Evolutionary conservation across 2,797 vertebrate species (phyloP).

Genomic region (Pipistrellus pygmaeus): DNA sequence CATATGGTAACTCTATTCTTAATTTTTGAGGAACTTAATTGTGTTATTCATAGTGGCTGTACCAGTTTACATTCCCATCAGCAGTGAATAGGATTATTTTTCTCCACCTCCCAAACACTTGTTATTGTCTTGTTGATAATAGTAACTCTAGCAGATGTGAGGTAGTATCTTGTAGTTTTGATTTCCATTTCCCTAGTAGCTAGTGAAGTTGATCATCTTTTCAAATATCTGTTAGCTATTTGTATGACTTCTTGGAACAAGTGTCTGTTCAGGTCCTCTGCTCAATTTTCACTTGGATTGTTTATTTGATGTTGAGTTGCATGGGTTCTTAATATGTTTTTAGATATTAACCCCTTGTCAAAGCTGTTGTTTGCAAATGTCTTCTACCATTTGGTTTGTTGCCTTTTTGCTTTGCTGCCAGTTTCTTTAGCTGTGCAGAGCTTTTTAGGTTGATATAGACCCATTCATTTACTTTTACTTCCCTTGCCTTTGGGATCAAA

Average conservation of each 20-base stretch:
- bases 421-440: neutral
- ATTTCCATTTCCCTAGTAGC: neutral
- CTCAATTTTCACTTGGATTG: neutral
- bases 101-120: neutral
- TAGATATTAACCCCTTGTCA: neutral
- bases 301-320: neutral
- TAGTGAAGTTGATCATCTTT: neutral
- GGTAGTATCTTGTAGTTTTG: neutral
- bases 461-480: neutral
- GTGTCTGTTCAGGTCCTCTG: neutral
- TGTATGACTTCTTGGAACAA: neutral
- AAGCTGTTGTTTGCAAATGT: neutral
- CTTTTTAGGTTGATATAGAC: neutral
- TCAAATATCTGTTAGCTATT: neutral
- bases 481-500: neutral
- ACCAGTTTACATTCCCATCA: neutral
- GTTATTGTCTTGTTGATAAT: neutral
- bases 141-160: neutral
- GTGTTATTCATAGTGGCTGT: neutral
- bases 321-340: neutral
- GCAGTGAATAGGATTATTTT: neutral
- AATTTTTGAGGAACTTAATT: neutral
- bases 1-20: neutral
- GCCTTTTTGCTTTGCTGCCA: neutral
- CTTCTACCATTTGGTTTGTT: neutral